phyloP scores from a whole-genome alignment of 2,113 vertebrate genomes.

The Zapornia atra region DNA sequence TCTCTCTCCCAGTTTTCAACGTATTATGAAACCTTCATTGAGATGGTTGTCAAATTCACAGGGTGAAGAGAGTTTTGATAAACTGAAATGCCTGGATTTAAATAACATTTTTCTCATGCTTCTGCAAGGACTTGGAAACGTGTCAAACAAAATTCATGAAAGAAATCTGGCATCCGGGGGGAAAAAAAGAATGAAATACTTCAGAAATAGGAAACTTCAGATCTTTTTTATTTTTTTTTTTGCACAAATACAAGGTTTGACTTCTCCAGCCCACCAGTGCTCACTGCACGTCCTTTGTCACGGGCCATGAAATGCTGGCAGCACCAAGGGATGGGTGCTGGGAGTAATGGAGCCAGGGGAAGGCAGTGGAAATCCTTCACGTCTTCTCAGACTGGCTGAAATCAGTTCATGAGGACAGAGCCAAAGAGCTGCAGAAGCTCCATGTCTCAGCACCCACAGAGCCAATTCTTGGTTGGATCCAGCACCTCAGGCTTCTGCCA shows the following conservation, averaged over 20 bases:
- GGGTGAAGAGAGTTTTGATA: background rate
- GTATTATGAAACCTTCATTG: background rate
- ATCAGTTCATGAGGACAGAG: background rate
- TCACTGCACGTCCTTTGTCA: background rate
- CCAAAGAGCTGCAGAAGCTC: background rate
- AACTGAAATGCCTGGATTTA: background rate
- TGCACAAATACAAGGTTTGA: background rate
- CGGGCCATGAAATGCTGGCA: accelerated
- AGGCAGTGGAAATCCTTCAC: background rate
- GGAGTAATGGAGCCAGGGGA: background rate
- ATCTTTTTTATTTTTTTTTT: background rate
- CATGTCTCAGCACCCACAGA: background rate
- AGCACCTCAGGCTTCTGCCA: background rate
- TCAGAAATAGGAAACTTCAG: background rate
- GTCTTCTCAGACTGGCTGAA: background rate
- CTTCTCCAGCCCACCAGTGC: background rate
- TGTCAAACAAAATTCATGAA: background rate
- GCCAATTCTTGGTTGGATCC: background rate
- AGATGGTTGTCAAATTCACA: background rate
- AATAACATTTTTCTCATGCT: background rate
- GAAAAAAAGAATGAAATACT: background rate
- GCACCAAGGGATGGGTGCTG: background rate
- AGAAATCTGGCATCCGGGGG: background rate
- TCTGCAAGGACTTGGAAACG: background rate
- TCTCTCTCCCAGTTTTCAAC: background rate